Base-by-base conservation (phyloP, 2,113 vertebrate species). In the Lanius ludovicianus region DNA sequence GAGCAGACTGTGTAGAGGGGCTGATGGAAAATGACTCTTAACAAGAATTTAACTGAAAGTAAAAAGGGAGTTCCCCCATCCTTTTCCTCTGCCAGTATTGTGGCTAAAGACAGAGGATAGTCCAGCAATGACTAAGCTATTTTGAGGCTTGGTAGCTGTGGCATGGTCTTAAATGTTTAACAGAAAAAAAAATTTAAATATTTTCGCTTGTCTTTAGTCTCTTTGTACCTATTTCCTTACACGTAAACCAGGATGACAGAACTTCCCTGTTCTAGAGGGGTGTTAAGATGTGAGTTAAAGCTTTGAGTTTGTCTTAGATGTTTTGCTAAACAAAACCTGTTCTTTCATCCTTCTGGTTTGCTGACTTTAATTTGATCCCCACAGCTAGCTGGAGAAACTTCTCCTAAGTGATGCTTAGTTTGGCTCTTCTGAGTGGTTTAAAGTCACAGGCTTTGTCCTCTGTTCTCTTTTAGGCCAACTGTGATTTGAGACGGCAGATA, bases 401-500 rank as follows among this genome's bases (percentile, higher is more conserved):
- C 68, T 88, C 68, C 22, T 60, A 44, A n/a, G 28, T 56, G 23
- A 37, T 86, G 68, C 68, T 91, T 86, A 19, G 64, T 63, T 93
- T 84, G 76, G 28, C 64, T 89, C 22, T 76, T 92, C 31, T 16
- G 33, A 71, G 52, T 50, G 25, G 30, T 73, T 84, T 90, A 16
- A 90, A 92, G 52, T 78, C 44, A 50, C 76, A 59, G 30, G 15
- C 59, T 87, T 87, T 73, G 35, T 86, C 68, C 49, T 70, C 62
- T 89, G 65, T 93, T 97, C 84, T 5, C 49, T 89, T 83, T 41
- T 87, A 99, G 99, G 99, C 99, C 63, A 99, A 99, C 97, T 99
- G 99, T 91, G 99, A 99, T 95, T 98, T 99, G 94, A 99, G 99
- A 90, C 98, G 99, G 89, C 99, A 99, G 97, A 99, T 99, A 89